Evolutionary conservation across 37 sponge, comb jelly and placozoan genomes (phyloP).

Genomic region (Sycon ciliatum): DNA sequence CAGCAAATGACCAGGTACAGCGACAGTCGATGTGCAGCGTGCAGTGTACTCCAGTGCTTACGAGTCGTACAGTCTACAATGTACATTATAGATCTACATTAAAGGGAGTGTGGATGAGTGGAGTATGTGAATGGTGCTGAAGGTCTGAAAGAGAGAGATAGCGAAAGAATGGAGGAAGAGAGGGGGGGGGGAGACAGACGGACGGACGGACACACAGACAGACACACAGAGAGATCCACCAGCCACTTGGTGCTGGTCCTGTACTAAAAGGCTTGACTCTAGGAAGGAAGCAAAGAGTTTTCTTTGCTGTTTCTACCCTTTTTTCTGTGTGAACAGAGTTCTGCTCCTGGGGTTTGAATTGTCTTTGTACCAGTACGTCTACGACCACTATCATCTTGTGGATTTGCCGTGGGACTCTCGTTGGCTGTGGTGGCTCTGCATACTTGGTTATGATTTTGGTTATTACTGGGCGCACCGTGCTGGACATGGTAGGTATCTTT

Average conservation of each 20-base stretch:
- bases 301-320: too few species aligned
- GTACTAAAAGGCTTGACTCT: neutral
- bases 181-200: too few species aligned
- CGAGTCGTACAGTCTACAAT: too few species aligned
- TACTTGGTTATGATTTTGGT: constrained; percentile 53
- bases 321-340: too few species aligned
- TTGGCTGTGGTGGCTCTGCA: constrained; percentile 69
- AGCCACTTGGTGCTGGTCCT: neutral
- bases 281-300: neutral
- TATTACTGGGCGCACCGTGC: constrained; percentile 80
- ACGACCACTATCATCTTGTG: constrained; percentile 37
- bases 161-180: too few species aligned
- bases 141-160: neutral
- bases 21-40: too few species aligned
- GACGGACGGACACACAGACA: neutral
- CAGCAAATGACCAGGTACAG: constrained; percentile 29
- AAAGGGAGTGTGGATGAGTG: too few species aligned
- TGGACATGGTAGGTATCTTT: constrained; percentile 94
- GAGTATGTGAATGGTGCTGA: neutral
- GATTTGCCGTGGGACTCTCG: constrained; percentile 78
- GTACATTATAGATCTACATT: too few species aligned
- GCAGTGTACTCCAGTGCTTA: too few species aligned
- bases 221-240: neutral
- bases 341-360: constrained; percentile 23
- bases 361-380: constrained; percentile 46